Evolutionary conservation across 2,797 vertebrate species (phyloP), one percentile per base, ranked within the genome.

Genomic region (Sebastes jordani): DNA sequence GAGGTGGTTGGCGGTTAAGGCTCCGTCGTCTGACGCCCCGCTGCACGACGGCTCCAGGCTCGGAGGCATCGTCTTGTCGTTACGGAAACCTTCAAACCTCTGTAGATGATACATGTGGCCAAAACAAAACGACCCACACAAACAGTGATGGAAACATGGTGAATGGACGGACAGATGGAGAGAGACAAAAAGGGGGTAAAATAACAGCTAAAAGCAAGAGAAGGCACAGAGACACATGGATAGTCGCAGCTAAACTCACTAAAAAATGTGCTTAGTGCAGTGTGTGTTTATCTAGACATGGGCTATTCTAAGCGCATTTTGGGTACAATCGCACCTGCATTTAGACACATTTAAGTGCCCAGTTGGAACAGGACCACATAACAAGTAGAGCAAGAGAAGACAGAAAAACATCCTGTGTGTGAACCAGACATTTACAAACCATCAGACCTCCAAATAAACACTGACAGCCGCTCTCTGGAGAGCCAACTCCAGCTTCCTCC

Each of bases 31-130:
- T 0, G 95, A 91, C 0, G 95, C 96, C 68, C 91, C 92, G 14
- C 97, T 99, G 80, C 97, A 97, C 0, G 98, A 99, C 0, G 98
- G 98, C 74, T 99, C 98, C 82, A 99, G 95, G 76, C 98, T 99
- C 75, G 97, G 96, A 16, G 97, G 98, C 89, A 98, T 96, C 64
- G 97, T 96, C 93, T 98, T 99, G 87, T 99, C 98, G 34, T 96
- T 97, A 90, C 97, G 97, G 88, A 95, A 98, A 91, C 97, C 96
- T 91, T 99, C 98, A 0, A 98, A 99, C 88, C 97, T 97, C 98
- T 99, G 85, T 32, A 61, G 79, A 82, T 14, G 42, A 84, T 27
- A 89, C 27, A 81, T 6, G 72, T 61, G 76, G 58, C 60, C 49
- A 54, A 73, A 72, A 86, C 52, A 65, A 72, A 65, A 76, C 11